Conservation (phyloP, 2,113 vertebrate genomes). For the Ochotona curzoniae region DNA sequence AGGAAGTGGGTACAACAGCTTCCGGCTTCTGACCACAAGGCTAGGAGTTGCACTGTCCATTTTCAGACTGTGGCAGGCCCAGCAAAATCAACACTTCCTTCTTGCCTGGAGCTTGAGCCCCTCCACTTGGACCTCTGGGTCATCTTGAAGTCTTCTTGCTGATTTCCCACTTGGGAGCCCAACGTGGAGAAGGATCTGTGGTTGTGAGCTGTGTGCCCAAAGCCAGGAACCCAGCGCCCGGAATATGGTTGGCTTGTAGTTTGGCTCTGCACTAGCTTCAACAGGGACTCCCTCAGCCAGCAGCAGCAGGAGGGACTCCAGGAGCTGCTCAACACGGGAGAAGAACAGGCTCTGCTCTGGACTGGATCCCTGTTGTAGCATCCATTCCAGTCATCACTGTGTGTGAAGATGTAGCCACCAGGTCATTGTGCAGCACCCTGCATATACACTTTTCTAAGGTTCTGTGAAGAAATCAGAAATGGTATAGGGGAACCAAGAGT, state of each 20-base stretch:
- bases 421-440: too few species aligned
- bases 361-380: not conserved
- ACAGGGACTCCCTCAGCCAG: not conserved
- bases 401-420: too few species aligned
- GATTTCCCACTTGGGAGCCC: not conserved
- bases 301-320: not conserved
- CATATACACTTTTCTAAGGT: too few species aligned
- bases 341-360: not conserved
- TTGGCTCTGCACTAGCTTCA: not conserved
- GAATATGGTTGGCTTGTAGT: not conserved
- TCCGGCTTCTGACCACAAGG: not conserved
- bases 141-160: not conserved
- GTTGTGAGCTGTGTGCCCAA: not conserved
- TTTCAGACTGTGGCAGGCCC: not conserved
- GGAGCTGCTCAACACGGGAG: rapidly evolving
- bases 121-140: rapidly evolving
- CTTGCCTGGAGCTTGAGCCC: rapidly evolving
- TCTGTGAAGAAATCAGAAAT: too few species aligned
- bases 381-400: too few species aligned
- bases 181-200: not conserved
- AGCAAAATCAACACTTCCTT: not conserved
- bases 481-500: too few species aligned
- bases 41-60: not conserved
- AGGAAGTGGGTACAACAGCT: not conserved
- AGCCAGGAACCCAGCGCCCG: not conserved